Percentiles rank a stretch among this genome's conserved stretches.
phyloP scores from a whole-genome alignment of 2,113 vertebrate species.

The Takifugu flavidus region DNA sequence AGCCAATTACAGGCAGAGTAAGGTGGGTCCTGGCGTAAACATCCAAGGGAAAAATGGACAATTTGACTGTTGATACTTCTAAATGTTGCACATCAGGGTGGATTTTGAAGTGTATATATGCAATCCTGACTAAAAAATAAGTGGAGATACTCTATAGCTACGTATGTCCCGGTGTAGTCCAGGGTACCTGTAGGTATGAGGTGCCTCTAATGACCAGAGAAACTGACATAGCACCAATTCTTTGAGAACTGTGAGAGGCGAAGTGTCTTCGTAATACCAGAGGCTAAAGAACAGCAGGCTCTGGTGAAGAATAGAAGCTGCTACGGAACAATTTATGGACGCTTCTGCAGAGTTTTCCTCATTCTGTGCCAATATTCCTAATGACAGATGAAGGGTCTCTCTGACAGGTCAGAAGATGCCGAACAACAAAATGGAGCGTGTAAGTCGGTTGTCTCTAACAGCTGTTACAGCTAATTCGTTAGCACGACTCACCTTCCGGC shows the following conservation, averaged over 20 bases:
- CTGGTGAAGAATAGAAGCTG: slow-evolving; percentile 8
- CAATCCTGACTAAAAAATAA: no score
- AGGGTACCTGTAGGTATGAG: no score
- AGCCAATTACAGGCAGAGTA: no score
- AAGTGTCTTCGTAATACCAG: slow-evolving; percentile 11
- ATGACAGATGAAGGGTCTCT: slow-evolving; percentile 4
- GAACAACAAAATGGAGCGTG: slow-evolving; percentile 26
- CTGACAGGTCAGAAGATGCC: slow-evolving; percentile 18
- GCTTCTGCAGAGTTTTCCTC: background rate
- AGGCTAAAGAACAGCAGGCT: slow-evolving; percentile 25
- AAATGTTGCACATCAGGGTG: no score
- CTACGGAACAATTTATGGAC: background rate
- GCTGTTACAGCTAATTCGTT: slow-evolving; percentile 41
- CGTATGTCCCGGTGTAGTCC: no score
- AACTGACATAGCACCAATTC: slow-evolving; percentile 44
- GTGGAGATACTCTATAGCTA: no score
- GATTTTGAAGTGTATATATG: no score
- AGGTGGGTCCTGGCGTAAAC: no score
- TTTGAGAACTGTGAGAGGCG: slow-evolving; percentile 51
- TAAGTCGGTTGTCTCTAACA: background rate
- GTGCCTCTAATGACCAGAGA: slow-evolving; percentile 50
- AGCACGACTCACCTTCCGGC: slow-evolving; percentile 6
- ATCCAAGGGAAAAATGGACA: no score
- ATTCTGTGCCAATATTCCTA: slow-evolving; percentile 3
- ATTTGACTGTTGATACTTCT: no score